A percentile compares a stretch with the other conserved stretches of the same genome.
Conservation (phyloP, 2,113 vertebrate species). For the Corythaeola cristata region DNA sequence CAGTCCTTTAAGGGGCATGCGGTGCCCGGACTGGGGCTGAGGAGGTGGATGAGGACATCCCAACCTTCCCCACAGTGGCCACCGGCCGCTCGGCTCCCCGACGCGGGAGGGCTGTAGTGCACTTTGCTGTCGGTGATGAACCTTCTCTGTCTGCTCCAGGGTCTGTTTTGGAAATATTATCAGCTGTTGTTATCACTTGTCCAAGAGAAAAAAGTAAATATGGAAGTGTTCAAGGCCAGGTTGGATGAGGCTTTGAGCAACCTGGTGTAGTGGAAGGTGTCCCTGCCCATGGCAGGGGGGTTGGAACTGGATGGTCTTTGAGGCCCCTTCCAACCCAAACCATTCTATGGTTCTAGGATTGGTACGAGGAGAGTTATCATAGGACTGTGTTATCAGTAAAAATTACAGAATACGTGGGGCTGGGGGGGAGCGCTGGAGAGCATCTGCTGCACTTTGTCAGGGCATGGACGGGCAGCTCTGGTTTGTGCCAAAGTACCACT, state of each 20-base stretch:
- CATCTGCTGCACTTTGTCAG: rapidly evolving
- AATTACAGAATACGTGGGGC: neutral
- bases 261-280: too few species aligned
- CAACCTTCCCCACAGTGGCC: neutral
- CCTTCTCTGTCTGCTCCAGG: neutral
- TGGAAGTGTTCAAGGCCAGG: too few species aligned
- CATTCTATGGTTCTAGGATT: too few species aligned
- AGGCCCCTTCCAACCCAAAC: too few species aligned
- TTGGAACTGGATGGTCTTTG: too few species aligned
- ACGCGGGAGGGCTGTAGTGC: neutral
- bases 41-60: neutral
- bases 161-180: neutral
- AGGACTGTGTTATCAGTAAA: neutral
- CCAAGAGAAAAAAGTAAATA: too few species aligned
- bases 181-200: neutral
- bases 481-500: rapidly evolving
- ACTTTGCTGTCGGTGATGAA: rapidly evolving
- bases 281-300: too few species aligned
- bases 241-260: too few species aligned
- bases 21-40: neutral
- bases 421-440: neutral
- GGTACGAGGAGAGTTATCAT: neutral
- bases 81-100: rapidly evolving
- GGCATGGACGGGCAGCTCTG: rapidly evolving
- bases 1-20: rapidly evolving